These are phyloP conservation scores for Meriones unguiculatus DNA, from an alignment of 2,113 vertebrate species.

Conservation along the genomic window DNA sequence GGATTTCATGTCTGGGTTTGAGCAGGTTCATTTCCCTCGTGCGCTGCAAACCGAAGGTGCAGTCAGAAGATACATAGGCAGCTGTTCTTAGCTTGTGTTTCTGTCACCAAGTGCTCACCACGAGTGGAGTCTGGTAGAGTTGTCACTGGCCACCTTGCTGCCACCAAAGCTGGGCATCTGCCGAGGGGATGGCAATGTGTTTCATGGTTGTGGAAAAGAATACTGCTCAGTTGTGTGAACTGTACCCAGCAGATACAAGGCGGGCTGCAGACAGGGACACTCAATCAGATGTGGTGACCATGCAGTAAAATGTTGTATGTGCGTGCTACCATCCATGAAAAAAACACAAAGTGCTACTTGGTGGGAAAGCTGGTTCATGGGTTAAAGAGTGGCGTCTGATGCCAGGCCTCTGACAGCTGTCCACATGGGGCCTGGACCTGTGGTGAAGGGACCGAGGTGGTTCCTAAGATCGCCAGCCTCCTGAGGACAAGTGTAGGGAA, in stretches of 20 bases:
- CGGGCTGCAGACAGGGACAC: background rate
- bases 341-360: background rate
- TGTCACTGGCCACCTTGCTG: background rate
- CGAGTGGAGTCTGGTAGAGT: background rate
- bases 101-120: conserved; percentile 17
- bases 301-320: background rate
- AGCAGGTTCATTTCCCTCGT: conserved; percentile 31
- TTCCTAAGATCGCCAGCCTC: background rate
- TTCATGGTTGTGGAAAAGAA: background rate
- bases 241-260: background rate
- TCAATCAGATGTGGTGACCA: background rate
- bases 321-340: background rate
- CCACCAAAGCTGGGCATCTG: background rate
- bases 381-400: background rate
- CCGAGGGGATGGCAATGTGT: background rate
- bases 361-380: background rate
- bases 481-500: background rate
- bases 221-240: background rate
- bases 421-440: background rate
- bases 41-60: conserved; percentile 30
- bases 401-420: background rate
- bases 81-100: background rate
- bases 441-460: background rate
- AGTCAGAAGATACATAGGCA: conserved; percentile 30
- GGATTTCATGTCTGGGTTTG: conserved; percentile 13